Evolutionary conservation across 2,888 invertebrate genomes (phyloP), one percentile per base, ranked within the genome.

Genomic region (Caenorhabditis panamensis): DNA sequence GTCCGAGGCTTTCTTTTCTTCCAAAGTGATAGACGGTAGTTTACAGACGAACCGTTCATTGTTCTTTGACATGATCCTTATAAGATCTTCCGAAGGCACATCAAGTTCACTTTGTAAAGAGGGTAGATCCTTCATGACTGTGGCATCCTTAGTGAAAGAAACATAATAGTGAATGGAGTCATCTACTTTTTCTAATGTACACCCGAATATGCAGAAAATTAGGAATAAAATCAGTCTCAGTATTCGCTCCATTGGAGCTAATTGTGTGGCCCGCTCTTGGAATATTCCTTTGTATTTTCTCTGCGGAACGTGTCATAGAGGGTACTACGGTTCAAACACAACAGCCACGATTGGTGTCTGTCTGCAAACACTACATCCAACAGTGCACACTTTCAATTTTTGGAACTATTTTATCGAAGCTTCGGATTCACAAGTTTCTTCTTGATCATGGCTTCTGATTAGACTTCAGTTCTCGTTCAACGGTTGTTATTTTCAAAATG

Each of bases 161-260:
- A 84, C 28, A 28, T 54, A 71, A 44, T 79, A 82, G 63, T 82
- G 82, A 54, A 84, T 77, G 16, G 82, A 80, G 41, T 84, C 84
- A 62, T 84, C 84, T 11, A 82, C 76, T 54, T 78, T 66, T 41
- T 69, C 62, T n/a, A 36, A 26, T 16, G 5, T 16, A 16, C 18
- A 6, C 2, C 16, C 6, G 26, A 5, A 24, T 18, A 56, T 44
- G n/a, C 37, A 54, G 11, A 24, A 41, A 26, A 56, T 8, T 41
- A 72, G 22, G 9, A 58, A 22, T 37, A 59, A 1, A 2, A 18
- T 22, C 49, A 13, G n/a, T 37, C n/a, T 49, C 9, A 47, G 58
- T 49, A 18, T n/a, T 6, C 31, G n/a, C 37, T 22, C 22, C 20
- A 44, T 36, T 51, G 24, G 8, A 51, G 8, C 9, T 41, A n/a